Evolutionary conservation across 2,888 invertebrate species (phyloP).

Genomic region (Napeogenes sylphis): DNA sequence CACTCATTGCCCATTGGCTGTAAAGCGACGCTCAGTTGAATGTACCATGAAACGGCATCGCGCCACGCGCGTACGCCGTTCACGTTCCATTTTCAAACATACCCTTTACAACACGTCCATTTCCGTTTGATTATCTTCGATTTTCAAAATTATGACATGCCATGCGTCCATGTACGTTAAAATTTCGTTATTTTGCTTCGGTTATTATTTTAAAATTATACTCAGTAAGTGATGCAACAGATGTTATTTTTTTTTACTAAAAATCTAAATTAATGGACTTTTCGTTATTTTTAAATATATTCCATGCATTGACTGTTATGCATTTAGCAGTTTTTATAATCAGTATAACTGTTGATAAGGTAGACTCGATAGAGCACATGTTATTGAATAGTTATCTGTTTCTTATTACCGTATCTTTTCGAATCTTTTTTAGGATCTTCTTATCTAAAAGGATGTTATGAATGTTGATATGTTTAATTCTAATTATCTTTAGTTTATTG

Average conservation of each 20-base stretch:
- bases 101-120: slow-evolving; percentile 32
- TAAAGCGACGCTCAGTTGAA: slow-evolving; percentile 22
- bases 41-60: slow-evolving; percentile 51
- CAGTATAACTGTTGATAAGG: too few relatives aligned
- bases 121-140: slow-evolving; percentile 18
- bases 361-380: too few relatives aligned
- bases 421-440: too few relatives aligned
- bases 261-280: background rate
- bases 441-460: too few relatives aligned
- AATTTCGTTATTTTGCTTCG: background rate
- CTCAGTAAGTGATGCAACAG: slow-evolving; percentile 29
- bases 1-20: slow-evolving; percentile 31
- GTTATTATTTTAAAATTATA: slow-evolving; percentile 10
- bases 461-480: too few relatives aligned
- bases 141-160: background rate
- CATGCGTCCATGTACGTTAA: slow-evolving; percentile 4
- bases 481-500: too few relatives aligned
- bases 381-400: too few relatives aligned
- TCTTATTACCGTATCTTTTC: too few relatives aligned
- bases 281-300: background rate
- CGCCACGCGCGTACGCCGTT: slow-evolving; percentile 59
- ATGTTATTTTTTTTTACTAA: slow-evolving; percentile 20
- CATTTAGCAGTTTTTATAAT: too few relatives aligned
- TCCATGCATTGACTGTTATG: too few relatives aligned
- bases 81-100: slow-evolving; percentile 21